Evolutionary conservation across 2,888 invertebrate genomes (phyloP).

Genomic region (Chaetoderma sp.): DNA sequence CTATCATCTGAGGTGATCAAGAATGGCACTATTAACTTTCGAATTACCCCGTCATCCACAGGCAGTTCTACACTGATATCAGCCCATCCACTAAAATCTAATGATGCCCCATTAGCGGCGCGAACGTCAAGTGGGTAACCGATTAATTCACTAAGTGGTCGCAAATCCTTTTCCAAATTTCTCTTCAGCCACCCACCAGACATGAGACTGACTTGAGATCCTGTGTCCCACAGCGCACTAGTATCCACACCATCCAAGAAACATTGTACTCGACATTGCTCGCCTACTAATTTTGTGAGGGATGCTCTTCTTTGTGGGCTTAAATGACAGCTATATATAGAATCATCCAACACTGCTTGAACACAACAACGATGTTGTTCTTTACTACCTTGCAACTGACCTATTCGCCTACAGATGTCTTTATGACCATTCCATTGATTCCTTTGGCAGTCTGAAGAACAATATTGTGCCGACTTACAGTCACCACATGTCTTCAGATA

Average conservation of each 20-base stretch:
- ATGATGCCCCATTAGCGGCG: slow-evolving; percentile 5
- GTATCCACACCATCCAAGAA: background rate
- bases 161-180: background rate
- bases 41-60: background rate
- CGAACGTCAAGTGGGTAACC: background rate
- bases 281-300: slow-evolving; percentile 4
- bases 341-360: too few species aligned
- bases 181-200: background rate
- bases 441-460: too few species aligned
- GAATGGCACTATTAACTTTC: background rate
- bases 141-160: background rate
- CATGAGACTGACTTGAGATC: slow-evolving; percentile 1
- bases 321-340: too few species aligned
- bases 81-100: slow-evolving; percentile 4
- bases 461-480: too few species aligned
- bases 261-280: slow-evolving; percentile 1
- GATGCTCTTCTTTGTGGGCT: too few species aligned
- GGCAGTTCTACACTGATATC: background rate
- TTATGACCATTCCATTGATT: too few species aligned
- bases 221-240: slow-evolving; percentile 12
- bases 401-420: too few species aligned
- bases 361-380: too few species aligned
- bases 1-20: background rate
- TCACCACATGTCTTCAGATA: too few species aligned
- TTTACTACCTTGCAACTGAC: too few species aligned